Evolutionary conservation across 2,888 invertebrate species (phyloP).

Genomic region (Malthinus seriepunctatus): DNA sequence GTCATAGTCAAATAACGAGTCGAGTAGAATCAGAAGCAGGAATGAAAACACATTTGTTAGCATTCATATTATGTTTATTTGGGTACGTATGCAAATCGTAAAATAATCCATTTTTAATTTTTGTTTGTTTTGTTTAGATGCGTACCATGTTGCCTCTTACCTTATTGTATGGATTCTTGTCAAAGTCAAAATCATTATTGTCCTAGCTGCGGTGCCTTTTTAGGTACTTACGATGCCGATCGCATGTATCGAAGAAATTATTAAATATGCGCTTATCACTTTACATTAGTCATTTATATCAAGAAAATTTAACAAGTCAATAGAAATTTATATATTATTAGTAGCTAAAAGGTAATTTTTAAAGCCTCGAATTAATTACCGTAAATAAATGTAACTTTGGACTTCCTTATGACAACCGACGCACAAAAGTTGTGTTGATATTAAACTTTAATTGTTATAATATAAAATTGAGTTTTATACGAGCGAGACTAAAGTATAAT

Average conservation of each 20-base stretch:
- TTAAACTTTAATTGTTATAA: no score
- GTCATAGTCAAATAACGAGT: conserved; percentile 44
- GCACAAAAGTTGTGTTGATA: no score
- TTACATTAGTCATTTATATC: no score
- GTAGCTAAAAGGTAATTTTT: no score
- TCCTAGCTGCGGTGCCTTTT: conserved; percentile 50
- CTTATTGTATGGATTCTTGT: conserved; percentile 36
- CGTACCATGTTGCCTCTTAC: conserved; percentile 32
- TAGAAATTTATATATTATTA: no score
- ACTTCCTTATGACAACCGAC: no score
- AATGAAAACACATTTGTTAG: conserved; percentile 51
- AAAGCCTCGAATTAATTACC: no score
- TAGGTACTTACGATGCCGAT: conserved; percentile 50
- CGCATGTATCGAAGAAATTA: not conserved
- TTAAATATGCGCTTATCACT: not conserved
- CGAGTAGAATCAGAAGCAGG: conserved; percentile 42
- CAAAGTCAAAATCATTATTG: conserved; percentile 35
- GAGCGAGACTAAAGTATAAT: no score
- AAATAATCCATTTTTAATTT: not conserved
- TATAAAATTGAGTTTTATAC: no score
- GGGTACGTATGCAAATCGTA: conserved; percentile 8
- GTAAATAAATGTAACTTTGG: no score
- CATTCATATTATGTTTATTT: conserved; percentile 39
- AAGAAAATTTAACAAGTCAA: no score
- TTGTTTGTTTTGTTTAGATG: conserved; percentile 24